Conservation (phyloP, 2,888 invertebrate species). For the Scrobipalpa costella region DNA sequence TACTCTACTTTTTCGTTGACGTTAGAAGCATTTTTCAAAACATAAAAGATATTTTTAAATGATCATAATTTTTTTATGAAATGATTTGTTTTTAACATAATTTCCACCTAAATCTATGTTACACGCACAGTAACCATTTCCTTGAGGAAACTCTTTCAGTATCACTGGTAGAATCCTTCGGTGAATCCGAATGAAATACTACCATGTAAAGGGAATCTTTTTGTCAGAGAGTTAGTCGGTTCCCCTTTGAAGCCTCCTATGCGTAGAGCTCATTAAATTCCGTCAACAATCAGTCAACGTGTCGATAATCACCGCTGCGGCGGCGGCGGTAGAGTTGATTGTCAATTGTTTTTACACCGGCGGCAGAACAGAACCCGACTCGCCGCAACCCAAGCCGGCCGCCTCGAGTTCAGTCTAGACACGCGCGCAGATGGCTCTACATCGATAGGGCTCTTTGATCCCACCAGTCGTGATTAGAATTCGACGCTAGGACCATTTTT, state of each 20-base stretch:
- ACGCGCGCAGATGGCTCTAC: constrained; percentile 8
- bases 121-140: too few relatives aligned
- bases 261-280: constrained; percentile 19
- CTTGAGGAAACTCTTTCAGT: too few relatives aligned
- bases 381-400: neutral
- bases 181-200: too few relatives aligned
- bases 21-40: too few relatives aligned
- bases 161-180: too few relatives aligned
- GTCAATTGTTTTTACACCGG: constrained; percentile 21
- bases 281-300: constrained; percentile 15
- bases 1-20: too few relatives aligned
- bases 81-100: too few relatives aligned
- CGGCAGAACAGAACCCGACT: neutral
- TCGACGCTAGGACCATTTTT: neutral
- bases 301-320: neutral
- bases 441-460: constrained; percentile 15
- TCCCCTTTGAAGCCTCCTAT: neutral
- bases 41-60: too few relatives aligned
- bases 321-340: constrained; percentile 21
- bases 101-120: too few relatives aligned
- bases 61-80: too few relatives aligned
- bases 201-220: too few relatives aligned
- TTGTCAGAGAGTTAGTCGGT: too few relatives aligned
- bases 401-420: constrained; percentile 15
- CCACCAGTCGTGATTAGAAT: neutral